These are phyloP conservation scores for Madoqua kirkii DNA, from an alignment of 2,113 vertebrate genomes.

Conservation along the genomic window DNA sequence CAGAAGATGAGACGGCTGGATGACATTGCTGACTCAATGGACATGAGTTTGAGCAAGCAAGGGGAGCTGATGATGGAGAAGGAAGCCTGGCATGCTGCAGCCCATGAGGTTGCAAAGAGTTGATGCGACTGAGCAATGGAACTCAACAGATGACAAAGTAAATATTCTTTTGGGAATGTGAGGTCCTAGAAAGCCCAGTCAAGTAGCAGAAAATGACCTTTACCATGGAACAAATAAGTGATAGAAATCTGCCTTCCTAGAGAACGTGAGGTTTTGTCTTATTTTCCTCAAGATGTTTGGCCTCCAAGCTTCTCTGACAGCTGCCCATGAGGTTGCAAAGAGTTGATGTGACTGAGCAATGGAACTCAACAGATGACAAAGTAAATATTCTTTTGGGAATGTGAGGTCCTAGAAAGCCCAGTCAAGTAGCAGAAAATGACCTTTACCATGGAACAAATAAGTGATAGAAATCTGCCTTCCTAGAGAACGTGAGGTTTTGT, in stretches of 20 bases:
- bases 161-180: neutral
- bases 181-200: neutral
- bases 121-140: fast-evolving
- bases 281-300: neutral
- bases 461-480: neutral
- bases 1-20: neutral
- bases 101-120: neutral
- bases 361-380: neutral
- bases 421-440: neutral
- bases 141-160: neutral
- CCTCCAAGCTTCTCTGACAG: neutral
- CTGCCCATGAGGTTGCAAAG: neutral
- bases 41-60: neutral
- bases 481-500: neutral
- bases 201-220: neutral
- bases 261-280: neutral
- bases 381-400: neutral
- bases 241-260: neutral
- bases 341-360: fast-evolving
- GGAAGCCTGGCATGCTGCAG: neutral
- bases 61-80: neutral
- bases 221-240: neutral
- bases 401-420: neutral
- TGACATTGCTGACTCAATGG: fast-evolving
- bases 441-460: neutral